These are phyloP conservation scores for Chloroclysta siterata DNA, from an alignment of 2,888 invertebrate species.

Conservation along the genomic window DNA sequence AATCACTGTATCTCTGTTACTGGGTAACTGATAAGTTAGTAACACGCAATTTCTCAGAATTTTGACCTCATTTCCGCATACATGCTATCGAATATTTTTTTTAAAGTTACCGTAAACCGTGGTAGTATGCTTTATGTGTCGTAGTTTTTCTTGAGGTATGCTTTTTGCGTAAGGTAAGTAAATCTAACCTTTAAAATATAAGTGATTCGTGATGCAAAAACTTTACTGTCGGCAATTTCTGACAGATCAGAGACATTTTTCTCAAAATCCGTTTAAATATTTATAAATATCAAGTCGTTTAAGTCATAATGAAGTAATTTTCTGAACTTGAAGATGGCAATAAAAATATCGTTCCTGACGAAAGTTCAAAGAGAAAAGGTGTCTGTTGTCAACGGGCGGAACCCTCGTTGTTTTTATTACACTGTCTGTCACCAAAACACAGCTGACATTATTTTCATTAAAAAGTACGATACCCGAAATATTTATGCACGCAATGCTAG, in stretches of 20 bases:
- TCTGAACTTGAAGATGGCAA: constrained; percentile 1
- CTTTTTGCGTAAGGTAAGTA: too few species aligned
- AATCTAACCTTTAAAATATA: too few species aligned
- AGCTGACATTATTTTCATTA: constrained; percentile 11
- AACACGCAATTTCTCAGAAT: constrained; percentile 18
- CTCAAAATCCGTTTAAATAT: constrained; percentile 8
- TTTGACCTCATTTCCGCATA: constrained; percentile 4
- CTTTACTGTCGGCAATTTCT: background rate
- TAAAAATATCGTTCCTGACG: constrained; percentile 12
- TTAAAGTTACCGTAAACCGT: background rate
- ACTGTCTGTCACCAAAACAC: constrained; percentile 7
- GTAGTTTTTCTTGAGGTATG: too few species aligned
- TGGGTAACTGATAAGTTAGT: constrained; percentile 14
- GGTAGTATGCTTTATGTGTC: too few species aligned
- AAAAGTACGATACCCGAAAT: background rate
- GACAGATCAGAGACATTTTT: constrained; percentile 1
- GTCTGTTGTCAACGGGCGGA: constrained; percentile 5
- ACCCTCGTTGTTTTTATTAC: background rate
- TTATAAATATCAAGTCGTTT: constrained; percentile 13
- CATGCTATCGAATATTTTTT: constrained; percentile 6
- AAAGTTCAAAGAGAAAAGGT: constrained; percentile 19
- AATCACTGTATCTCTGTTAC: constrained; percentile 1
- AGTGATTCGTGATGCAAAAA: background rate
- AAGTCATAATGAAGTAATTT: constrained; percentile 19
- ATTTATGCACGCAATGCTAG: too few species aligned